These are phyloP conservation scores for Schizopygopsis pylzovi DNA, from an alignment of 2,797 vertebrate genomes.

Conservation along the genomic window DNA sequence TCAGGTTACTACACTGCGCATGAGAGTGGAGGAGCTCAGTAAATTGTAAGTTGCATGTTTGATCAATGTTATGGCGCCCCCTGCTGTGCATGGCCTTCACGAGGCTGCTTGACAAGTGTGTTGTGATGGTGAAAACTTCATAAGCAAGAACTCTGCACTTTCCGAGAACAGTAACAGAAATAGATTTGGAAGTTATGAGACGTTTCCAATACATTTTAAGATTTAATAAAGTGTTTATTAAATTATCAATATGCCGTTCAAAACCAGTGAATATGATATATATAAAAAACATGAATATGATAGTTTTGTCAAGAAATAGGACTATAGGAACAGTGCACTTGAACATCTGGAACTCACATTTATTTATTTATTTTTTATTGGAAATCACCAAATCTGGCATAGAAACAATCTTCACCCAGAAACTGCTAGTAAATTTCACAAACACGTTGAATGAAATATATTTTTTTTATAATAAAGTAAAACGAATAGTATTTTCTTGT, in stretches of 20 bases:
- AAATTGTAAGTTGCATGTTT: slow-evolving; percentile 90
- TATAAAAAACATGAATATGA: too few relatives aligned
- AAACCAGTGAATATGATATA: background rate
- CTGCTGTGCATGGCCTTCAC: slow-evolving; percentile 78
- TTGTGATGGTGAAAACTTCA: background rate
- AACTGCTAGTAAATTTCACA: too few relatives aligned
- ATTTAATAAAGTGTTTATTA: background rate
- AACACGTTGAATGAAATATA: too few relatives aligned
- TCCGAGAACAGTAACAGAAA: background rate
- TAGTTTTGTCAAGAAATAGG: too few relatives aligned
- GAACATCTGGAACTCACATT: too few relatives aligned
- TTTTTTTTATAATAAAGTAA: too few relatives aligned
- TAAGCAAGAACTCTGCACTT: background rate
- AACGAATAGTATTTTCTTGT: too few relatives aligned
- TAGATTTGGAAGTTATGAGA: background rate
- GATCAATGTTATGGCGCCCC: slow-evolving; percentile 52
- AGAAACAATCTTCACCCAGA: too few relatives aligned
- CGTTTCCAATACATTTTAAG: background rate
- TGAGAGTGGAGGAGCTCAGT: slow-evolving; percentile 98
- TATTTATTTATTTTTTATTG: too few relatives aligned
- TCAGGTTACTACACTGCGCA: slow-evolving; percentile 95
- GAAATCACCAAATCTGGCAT: too few relatives aligned
- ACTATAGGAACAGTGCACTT: too few relatives aligned
- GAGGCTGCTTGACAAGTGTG: background rate
- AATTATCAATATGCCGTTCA: background rate